Base-by-base conservation (phyloP, 2,797 vertebrate genomes). In the Danio tinwini region DNA sequence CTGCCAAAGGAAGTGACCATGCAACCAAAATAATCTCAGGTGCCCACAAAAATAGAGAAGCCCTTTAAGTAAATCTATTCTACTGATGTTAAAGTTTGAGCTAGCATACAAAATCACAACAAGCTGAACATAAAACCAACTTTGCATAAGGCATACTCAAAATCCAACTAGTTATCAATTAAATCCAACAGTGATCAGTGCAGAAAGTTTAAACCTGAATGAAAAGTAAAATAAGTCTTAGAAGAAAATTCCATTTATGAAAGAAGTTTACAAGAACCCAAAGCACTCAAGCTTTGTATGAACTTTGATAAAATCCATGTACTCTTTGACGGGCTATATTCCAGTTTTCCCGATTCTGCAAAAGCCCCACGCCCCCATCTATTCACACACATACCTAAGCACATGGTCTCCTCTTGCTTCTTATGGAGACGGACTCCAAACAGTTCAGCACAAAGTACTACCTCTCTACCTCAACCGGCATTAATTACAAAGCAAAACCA, bases 351-450 rank as follows among this genome's bases (percentile, higher is more conserved):
- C 45, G 7, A 65, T 72, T n/a, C 50, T 53, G 49, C 63, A 67
- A 19, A 61, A 69, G 74, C 40, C 21, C 67, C 83, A 79, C 76
- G 44, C 71, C 76, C 79, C 73, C 78, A 14, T 17, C 53, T 19
- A 44, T 64, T 65, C 81, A 76, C 61, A 75, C 80, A 76, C 80
- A 63, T 67, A 72, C 39, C 64, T 50, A 77, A 65, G 81, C 75
- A 80, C 83, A 76, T 70, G 65, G 61, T 80, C 70, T 81, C 59
- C 58, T 74, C 19, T 80, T 39, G 67, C 62, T 63, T 68, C 68
- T 69, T 47, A 56, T 72, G 52, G 74, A 82, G 78, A 82, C 29
- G 59, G 17, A 77, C 74, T 53, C 67, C 67, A 81, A 49, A 74
- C 49, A 76, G 50, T 21, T 17, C 53, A 19, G 78, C 40, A 58